A percentile compares a stretch with the other conserved stretches of the same genome.
Evolutionary conservation across 1,140 invertebrate species (phyloP).

Genomic region (Planococcus citri): DNA sequence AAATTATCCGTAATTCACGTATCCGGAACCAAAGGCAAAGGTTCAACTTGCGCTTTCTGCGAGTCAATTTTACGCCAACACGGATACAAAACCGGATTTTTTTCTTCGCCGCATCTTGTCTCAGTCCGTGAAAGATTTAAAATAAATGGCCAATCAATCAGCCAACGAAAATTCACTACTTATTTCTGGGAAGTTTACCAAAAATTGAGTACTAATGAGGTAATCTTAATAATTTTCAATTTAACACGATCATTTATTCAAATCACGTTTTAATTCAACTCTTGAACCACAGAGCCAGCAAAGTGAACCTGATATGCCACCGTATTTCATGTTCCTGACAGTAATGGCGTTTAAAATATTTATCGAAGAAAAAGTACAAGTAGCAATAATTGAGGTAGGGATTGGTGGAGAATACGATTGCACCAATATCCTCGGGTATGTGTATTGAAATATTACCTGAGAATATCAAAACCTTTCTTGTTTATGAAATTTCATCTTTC

Average conservation of each 20-base stretch:
- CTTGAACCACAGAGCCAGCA: background rate
- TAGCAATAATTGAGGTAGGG: conserved; percentile 90
- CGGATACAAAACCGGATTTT: conserved; percentile 87
- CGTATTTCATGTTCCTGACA: conserved; percentile 90
- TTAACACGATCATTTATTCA: background rate
- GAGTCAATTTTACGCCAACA: conserved; percentile 78
- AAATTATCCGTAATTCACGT: conserved; percentile 78
- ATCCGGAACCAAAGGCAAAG: conserved; percentile 91
- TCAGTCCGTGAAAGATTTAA: conserved; percentile 84
- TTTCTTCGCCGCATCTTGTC: conserved; percentile 88
- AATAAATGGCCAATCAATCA: conserved; percentile 69
- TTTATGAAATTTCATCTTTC: conserved; percentile 22
- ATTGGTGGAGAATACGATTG: conserved; percentile 91
- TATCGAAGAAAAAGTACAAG: conserved; percentile 73
- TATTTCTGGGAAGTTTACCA: conserved; percentile 78
- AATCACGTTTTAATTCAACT: background rate
- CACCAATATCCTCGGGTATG: conserved; percentile 79
- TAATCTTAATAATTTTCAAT: conserved; percentile 20
- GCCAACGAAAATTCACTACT: conserved; percentile 54
- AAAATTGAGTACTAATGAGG: conserved; percentile 39
- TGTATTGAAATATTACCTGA: too few species aligned
- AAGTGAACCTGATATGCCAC: conserved; percentile 61
- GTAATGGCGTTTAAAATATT: conserved; percentile 85
- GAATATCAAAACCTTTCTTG: background rate
- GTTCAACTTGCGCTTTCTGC: conserved; percentile 84